Conservation (phyloP, 2,888 invertebrate species). For the Spilosoma lubricipeda region DNA sequence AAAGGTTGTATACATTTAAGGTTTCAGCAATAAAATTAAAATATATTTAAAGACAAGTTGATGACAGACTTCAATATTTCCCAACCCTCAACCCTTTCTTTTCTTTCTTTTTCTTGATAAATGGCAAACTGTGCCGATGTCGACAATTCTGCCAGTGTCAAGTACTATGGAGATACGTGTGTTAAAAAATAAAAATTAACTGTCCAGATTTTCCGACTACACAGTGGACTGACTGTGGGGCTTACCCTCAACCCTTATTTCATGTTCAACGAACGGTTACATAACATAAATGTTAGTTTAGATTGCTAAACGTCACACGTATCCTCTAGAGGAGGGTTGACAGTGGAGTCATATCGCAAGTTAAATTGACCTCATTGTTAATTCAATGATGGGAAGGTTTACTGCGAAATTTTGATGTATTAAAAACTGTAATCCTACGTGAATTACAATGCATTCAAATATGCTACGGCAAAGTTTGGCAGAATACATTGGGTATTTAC, state of each 20-base stretch:
- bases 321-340: slow-evolving; percentile 20
- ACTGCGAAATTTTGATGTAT: slow-evolving; percentile 15
- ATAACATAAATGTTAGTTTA: slow-evolving; percentile 37
- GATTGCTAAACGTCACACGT: slow-evolving; percentile 30
- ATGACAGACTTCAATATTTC: slow-evolving; percentile 12
- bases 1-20: not conserved
- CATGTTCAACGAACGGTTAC: slow-evolving; percentile 25
- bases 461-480: too few species aligned
- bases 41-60: not conserved
- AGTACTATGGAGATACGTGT: too few species aligned
- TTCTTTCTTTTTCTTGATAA: too few species aligned
- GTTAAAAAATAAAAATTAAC: too few species aligned
- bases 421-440: slow-evolving; percentile 3
- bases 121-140: too few species aligned
- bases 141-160: too few species aligned
- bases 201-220: too few species aligned
- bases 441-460: too few species aligned
- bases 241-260: slow-evolving; percentile 7
- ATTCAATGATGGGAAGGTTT: slow-evolving; percentile 34
- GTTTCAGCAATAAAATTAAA: not conserved
- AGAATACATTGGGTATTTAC: too few species aligned
- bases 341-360: slow-evolving; percentile 42
- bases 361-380: slow-evolving; percentile 47
- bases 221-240: too few species aligned
- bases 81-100: slow-evolving; percentile 5